These are phyloP conservation scores for Ophioninae sp. DNA, from an alignment of 2,888 invertebrate species.

Conservation along the genomic window DNA sequence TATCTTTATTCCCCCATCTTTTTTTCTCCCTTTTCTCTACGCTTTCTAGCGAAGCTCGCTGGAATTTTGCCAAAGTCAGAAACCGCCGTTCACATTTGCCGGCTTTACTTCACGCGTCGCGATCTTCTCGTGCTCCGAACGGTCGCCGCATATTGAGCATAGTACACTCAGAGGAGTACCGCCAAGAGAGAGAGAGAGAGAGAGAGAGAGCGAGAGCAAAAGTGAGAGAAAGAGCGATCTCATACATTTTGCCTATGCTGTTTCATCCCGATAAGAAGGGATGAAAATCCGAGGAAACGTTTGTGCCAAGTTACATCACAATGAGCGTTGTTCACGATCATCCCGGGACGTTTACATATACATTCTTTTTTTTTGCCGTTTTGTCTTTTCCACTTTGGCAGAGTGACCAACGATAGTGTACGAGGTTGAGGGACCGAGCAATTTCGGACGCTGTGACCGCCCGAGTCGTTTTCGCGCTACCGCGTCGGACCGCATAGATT, in stretches of 20 bases:
- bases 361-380: slow-evolving; percentile 9
- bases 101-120: slow-evolving; percentile 30
- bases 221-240: slow-evolving; percentile 13
- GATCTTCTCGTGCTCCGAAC: slow-evolving; percentile 51
- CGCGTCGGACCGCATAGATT: not conserved
- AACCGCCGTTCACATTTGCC: slow-evolving; percentile 36
- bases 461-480: not conserved
- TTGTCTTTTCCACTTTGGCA: not conserved
- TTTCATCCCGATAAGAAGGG: slow-evolving; percentile 55
- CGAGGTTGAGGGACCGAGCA: not conserved
- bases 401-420: slow-evolving; percentile 29
- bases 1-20: slow-evolving; percentile 4
- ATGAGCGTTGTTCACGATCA: slow-evolving; percentile 53
- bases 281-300: slow-evolving; percentile 49
- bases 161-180: not conserved
- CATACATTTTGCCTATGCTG: slow-evolving; percentile 51
- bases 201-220: not conserved
- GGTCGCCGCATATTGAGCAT: slow-evolving; percentile 68
- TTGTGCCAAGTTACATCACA: slow-evolving; percentile 57
- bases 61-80: slow-evolving; percentile 62
- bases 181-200: slow-evolving; percentile 4
- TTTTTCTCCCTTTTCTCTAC: not conserved
- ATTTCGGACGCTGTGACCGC: not conserved
- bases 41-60: slow-evolving; percentile 36
- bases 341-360: slow-evolving; percentile 17